These are phyloP conservation scores for Drosophila triauraria DNA, from an alignment of 1,140 invertebrate species.

Conservation along the genomic window DNA sequence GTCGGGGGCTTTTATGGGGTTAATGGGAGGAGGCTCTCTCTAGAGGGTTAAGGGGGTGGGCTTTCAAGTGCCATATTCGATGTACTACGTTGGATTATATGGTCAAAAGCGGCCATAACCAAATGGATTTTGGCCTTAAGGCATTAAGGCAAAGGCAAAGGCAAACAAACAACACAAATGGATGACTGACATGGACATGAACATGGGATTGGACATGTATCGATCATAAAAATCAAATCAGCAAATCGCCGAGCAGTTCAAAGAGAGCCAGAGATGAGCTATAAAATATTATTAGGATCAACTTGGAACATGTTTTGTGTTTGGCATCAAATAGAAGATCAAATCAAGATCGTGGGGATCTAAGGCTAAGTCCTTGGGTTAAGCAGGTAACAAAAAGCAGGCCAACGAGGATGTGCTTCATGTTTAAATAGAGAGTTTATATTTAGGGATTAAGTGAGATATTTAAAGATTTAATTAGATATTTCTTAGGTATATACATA, in stretches of 20 bases:
- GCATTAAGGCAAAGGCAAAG: constrained; percentile 19
- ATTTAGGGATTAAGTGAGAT: too few relatives aligned
- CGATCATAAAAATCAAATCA: constrained; percentile 32
- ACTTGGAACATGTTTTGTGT: background rate
- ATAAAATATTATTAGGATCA: constrained; percentile 25
- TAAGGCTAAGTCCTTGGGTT: background rate
- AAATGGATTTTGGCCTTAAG: constrained; percentile 45
- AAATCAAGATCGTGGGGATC: background rate
- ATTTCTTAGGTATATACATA: too few relatives aligned
- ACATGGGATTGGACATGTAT: constrained; percentile 13
- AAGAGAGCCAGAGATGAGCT: background rate
- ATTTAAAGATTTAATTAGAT: too few relatives aligned
- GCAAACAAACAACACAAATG: background rate
- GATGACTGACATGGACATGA: constrained; percentile 10
- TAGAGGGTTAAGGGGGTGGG: constrained; percentile 11
- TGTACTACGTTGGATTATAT: constrained; percentile 33
- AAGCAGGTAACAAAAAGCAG: background rate
- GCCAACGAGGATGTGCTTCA: background rate
- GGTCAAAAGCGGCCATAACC: constrained; percentile 19
- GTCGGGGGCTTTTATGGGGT: constrained; percentile 4
- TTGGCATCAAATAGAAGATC: constrained; percentile 7
- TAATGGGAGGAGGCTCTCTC: background rate
- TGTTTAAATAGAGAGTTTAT: too few relatives aligned
- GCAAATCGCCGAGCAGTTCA: constrained; percentile 10
- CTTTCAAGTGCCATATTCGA: constrained; percentile 40